Evolutionary conservation across 2,888 invertebrate genomes (phyloP).

Genomic region (Carterocephalus palaemon): DNA sequence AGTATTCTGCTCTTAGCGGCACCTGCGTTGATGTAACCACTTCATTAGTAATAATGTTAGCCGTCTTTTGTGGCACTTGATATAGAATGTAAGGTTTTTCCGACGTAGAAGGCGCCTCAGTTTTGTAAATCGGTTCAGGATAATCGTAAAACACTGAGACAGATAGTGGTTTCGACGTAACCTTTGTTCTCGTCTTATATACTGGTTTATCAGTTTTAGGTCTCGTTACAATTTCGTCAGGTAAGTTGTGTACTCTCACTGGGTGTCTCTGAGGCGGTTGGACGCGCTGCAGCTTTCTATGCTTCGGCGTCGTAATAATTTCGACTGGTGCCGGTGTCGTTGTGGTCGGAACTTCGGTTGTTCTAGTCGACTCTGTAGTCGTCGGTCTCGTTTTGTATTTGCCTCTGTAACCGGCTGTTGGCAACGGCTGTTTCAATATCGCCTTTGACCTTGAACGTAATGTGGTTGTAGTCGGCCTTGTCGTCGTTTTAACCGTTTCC

Average conservation of each 20-base stretch:
- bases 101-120: constrained; percentile 62
- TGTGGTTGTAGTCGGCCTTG: constrained; percentile 46
- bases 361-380: constrained; percentile 55
- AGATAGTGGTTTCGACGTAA: constrained; percentile 69
- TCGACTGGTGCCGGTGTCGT: constrained; percentile 64
- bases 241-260: constrained; percentile 63
- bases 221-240: constrained; percentile 57
- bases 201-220: constrained; percentile 68
- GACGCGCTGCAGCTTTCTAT: constrained; percentile 58
- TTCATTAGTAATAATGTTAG: constrained; percentile 52
- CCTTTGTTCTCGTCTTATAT: constrained; percentile 69
- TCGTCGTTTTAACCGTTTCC: constrained; percentile 50
- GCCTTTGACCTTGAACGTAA: constrained; percentile 55
- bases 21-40: constrained; percentile 80
- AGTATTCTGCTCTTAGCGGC: constrained; percentile 80
- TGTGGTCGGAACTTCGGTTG: constrained; percentile 64
- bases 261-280: constrained; percentile 62
- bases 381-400: constrained; percentile 66
- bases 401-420: constrained; percentile 54
- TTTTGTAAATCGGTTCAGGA: constrained; percentile 64
- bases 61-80: constrained; percentile 66
- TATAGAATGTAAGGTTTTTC: constrained; percentile 75
- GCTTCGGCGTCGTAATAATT: constrained; percentile 58
- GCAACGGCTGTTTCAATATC: constrained; percentile 51
- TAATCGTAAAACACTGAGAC: constrained; percentile 74